phyloP scores from a whole-genome alignment of 2,113 vertebrate species.

The Emydura subglobosa region DNA sequence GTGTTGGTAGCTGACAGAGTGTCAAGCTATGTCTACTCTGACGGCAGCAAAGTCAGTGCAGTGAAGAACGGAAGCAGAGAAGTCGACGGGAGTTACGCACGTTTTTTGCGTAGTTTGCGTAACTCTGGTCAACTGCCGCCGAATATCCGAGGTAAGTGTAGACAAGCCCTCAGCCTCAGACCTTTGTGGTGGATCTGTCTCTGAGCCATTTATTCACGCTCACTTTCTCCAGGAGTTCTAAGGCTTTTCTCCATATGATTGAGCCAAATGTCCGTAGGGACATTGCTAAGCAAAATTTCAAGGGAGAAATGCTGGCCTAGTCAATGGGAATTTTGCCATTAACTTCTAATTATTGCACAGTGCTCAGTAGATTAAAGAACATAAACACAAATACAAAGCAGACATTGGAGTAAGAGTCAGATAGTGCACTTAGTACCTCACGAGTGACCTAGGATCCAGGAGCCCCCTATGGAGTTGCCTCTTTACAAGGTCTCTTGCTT shows the following conservation, averaged over 20 bases:
- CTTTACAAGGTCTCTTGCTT: background rate
- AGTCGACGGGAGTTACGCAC: too few species aligned
- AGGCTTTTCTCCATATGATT: background rate
- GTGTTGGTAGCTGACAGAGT: background rate
- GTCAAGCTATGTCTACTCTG: background rate
- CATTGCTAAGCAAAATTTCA: background rate
- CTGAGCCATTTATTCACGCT: rapidly evolving
- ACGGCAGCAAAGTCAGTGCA: too few species aligned
- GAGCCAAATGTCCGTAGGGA: background rate
- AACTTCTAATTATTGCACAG: background rate
- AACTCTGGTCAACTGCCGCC: too few species aligned
- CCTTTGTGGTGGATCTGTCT: background rate
- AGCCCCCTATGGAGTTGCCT: background rate
- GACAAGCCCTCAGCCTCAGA: background rate
- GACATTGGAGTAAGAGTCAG: background rate
- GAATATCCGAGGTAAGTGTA: background rate
- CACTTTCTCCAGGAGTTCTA: rapidly evolving
- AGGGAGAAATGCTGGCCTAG: background rate
- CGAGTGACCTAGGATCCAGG: background rate
- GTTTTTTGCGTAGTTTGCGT: too few species aligned
- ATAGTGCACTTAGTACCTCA: background rate
- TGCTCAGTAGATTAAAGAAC: background rate
- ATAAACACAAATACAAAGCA: background rate
- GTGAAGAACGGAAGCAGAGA: too few species aligned
- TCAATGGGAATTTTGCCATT: background rate